Conservation (phyloP, 2,113 vertebrate species). For the Larimichthys polyactis region DNA sequence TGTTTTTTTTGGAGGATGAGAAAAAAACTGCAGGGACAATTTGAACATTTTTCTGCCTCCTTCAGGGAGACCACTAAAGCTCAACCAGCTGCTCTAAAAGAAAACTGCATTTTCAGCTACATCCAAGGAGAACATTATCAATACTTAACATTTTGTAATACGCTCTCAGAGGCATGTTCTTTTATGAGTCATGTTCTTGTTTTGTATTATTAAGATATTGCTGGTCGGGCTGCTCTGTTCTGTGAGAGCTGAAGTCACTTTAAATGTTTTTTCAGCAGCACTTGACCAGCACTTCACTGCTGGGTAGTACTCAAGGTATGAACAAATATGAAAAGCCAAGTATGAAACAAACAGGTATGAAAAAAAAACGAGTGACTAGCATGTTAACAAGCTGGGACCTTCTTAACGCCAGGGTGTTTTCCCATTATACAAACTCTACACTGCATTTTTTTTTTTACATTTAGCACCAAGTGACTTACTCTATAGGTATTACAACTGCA, state of each 20-base stretch:
- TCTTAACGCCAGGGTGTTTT: neutral
- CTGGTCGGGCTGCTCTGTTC: neutral
- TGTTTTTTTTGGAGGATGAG: neutral
- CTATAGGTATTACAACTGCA: neutral
- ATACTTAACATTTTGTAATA: neutral
- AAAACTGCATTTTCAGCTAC: neutral
- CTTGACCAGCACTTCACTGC: conserved; percentile 33
- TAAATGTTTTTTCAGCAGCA: conserved; percentile 9
- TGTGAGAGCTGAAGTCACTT: neutral
- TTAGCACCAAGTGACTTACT: neutral
- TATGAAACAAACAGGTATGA: neutral
- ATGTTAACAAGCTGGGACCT: no score
- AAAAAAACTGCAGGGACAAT: neutral
- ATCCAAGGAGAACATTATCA: neutral
- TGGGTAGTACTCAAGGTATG: conserved; percentile 2
- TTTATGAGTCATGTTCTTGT: neutral
- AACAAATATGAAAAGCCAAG: conserved; percentile 3
- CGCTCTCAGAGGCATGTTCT: neutral
- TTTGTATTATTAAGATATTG: conserved; percentile 16
- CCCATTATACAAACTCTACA: neutral
- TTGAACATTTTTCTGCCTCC: neutral
- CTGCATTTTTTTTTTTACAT: conserved; percentile 1
- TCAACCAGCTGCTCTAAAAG: neutral
- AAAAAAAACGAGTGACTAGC: no score
- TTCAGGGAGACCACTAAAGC: neutral